Evolutionary conservation across 2,797 vertebrate species (phyloP).

Genomic region (Lepidocolaptes lacrymiger): DNA sequence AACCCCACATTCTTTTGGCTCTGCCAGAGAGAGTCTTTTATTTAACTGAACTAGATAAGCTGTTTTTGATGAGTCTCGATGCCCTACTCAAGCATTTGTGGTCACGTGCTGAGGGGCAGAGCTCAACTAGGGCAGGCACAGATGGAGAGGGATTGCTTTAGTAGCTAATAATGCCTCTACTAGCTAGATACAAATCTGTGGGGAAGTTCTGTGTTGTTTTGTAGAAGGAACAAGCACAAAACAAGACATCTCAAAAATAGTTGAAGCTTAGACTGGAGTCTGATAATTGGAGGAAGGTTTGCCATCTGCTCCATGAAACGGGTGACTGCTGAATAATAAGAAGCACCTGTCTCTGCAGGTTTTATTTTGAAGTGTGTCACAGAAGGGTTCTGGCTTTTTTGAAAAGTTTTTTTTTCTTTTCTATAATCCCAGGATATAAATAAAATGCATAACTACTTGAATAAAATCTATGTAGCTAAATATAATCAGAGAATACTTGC

Average conservation of each 20-base stretch:
- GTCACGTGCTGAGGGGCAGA: background rate
- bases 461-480: background rate
- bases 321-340: background rate
- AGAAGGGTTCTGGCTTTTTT: background rate
- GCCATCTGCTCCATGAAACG: background rate
- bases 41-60: background rate
- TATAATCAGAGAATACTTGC: background rate
- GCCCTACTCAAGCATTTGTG: background rate
- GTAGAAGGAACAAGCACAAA: background rate
- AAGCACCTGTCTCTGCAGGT: background rate
- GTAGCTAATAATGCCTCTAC: background rate
- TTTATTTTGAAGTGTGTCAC: background rate
- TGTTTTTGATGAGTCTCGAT: background rate
- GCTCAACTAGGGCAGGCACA: background rate
- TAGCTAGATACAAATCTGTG: background rate
- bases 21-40: background rate
- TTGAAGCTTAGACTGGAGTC: background rate
- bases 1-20: fast-evolving
- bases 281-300: background rate
- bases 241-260: background rate
- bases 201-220: background rate
- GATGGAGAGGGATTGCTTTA: background rate
- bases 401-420: background rate
- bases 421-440: background rate
- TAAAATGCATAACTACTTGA: background rate